Conservation (phyloP, 2,888 invertebrate species). For the Alcis repandata region DNA sequence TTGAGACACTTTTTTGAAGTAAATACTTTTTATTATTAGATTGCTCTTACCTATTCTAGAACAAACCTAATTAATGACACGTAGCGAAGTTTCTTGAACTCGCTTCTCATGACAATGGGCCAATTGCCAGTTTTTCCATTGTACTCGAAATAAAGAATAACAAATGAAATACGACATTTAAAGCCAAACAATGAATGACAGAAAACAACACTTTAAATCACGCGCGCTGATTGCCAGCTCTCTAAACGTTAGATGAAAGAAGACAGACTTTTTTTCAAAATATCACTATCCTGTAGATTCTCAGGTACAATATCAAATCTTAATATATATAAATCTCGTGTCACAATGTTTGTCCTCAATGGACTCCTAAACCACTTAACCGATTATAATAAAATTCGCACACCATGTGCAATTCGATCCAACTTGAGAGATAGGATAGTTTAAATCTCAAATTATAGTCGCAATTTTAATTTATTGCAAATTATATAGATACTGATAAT, state of each 20-base stretch:
- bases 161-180: constrained; percentile 25
- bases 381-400: too few species aligned
- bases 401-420: too few species aligned
- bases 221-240: constrained; percentile 28
- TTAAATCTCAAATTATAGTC: too few species aligned
- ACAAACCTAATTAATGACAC: neutral
- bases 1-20: too few species aligned
- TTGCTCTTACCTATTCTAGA: neutral
- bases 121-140: constrained; percentile 24
- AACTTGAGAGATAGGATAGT: too few species aligned
- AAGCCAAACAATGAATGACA: constrained; percentile 36
- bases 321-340: too few species aligned
- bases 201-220: constrained; percentile 30
- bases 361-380: too few species aligned
- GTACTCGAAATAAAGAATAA: constrained; percentile 20
- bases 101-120: constrained; percentile 20
- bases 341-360: too few species aligned
- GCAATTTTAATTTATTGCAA: too few species aligned
- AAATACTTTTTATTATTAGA: too few species aligned
- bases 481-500: too few species aligned
- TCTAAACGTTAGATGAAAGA: constrained; percentile 29
- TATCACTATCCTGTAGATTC: neutral
- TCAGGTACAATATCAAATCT: neutral
- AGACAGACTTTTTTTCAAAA: neutral
- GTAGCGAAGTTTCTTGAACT: constrained; percentile 19